A percentile compares a stretch with the other conserved stretches of the same genome.
Conservation (phyloP, 2,888 invertebrate genomes). For the Neoaliturus tenellus region DNA sequence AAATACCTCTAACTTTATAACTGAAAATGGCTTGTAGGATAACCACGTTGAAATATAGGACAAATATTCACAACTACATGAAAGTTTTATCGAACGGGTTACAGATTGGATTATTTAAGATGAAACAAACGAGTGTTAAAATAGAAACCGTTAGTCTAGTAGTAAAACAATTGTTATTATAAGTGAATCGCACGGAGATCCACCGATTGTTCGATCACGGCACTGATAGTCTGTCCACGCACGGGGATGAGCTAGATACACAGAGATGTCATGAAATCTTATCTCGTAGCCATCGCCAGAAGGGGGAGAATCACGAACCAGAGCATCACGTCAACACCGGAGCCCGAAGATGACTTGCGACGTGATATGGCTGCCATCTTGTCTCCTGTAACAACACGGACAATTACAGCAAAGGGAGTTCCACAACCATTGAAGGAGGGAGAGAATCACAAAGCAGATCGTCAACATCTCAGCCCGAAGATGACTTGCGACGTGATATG, state of each 20-base stretch:
- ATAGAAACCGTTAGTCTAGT: constrained; percentile 17
- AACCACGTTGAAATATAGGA: neutral
- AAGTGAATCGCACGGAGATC: neutral
- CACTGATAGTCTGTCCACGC: neutral
- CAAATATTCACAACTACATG: constrained; percentile 22
- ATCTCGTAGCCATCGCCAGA: constrained; percentile 67
- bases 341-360: constrained; percentile 77
- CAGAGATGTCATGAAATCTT: constrained; percentile 58
- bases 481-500: constrained; percentile 86
- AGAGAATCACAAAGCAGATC: constrained; percentile 69
- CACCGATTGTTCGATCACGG: neutral
- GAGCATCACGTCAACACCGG: constrained; percentile 69
- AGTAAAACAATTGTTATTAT: constrained; percentile 19
- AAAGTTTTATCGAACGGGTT: constrained; percentile 17
- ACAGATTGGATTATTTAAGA: constrained; percentile 22
- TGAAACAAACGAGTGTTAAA: neutral
- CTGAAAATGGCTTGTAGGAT: neutral
- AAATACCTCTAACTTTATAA: constrained; percentile 12
- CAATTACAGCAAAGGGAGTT: too few relatives aligned
- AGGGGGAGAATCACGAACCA: constrained; percentile 70
- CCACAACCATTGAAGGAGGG: too few relatives aligned
- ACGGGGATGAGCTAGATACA: constrained; percentile 15
- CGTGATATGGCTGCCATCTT: constrained; percentile 94
- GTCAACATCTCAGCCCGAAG: constrained; percentile 68
- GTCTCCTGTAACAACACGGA: constrained; percentile 80